These are phyloP conservation scores for Coturnix japonica DNA, from an alignment of 2,113 vertebrate genomes.

Conservation along the genomic window DNA sequence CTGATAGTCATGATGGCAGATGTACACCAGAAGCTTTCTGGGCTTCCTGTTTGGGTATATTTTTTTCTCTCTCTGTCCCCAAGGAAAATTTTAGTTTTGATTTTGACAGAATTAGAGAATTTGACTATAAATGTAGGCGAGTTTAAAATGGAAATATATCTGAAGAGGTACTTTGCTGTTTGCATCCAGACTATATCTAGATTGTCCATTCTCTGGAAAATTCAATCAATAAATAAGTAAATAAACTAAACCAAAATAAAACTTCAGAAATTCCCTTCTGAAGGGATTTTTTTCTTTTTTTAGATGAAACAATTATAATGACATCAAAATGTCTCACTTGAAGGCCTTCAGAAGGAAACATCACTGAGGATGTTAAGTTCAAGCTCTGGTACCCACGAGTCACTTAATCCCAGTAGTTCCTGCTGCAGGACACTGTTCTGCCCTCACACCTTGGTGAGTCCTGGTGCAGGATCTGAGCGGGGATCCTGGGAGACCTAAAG, in stretches of 20 bases:
- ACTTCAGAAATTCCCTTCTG: constrained; percentile 10
- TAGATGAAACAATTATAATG: constrained; percentile 49
- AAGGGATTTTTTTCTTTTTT: neutral
- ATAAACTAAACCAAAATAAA: neutral
- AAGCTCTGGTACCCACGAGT: neutral
- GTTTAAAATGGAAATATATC: neutral
- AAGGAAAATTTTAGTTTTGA: neutral
- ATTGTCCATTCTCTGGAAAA: constrained; percentile 15
- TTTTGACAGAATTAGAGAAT: neutral
- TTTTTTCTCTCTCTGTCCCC: neutral
- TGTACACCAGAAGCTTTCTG: neutral
- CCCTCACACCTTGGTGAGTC: neutral
- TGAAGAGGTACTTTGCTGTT: constrained; percentile 20
- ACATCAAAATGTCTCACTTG: constrained; percentile 33
- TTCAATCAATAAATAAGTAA: neutral
- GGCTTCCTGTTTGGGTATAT: neutral
- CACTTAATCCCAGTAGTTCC: neutral
- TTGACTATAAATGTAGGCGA: neutral
- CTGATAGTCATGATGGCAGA: neutral
- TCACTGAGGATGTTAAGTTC: neutral
- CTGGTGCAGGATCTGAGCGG: neutral
- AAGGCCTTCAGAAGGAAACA: constrained; percentile 26
- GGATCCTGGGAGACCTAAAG: neutral
- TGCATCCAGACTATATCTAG: neutral
- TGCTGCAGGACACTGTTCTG: neutral